Percentiles rank a stretch among this genome's conserved stretches.
Conservation (phyloP, 92 coral and sea anemone species). For the Porites lobata region DNA sequence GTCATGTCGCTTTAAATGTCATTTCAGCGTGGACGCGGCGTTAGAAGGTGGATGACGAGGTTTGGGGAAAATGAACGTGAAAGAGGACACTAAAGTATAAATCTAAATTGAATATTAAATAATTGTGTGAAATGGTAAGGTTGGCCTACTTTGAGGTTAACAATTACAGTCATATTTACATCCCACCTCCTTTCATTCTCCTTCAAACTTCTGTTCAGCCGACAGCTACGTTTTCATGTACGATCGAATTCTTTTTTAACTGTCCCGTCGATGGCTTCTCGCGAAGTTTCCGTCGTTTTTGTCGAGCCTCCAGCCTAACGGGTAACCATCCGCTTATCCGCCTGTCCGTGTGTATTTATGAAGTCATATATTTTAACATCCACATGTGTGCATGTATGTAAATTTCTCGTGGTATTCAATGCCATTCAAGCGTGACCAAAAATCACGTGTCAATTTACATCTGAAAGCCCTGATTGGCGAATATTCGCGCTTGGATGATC, state of each 20-base stretch:
- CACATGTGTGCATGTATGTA: conserved; percentile 66
- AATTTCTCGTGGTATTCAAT: conserved; percentile 46
- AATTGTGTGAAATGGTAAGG: conserved; percentile 23
- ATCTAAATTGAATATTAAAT: conserved; percentile 21
- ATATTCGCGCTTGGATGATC: conserved; percentile 13
- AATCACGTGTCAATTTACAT: conserved; percentile 61
- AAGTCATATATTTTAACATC: conserved; percentile 46
- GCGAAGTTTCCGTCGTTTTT: conserved; percentile 2
- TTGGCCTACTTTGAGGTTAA: conserved; percentile 38
- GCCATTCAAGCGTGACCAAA: conserved; percentile 41
- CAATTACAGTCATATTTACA: conserved; percentile 36
- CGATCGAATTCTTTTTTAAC: not conserved
- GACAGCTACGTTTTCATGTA: not conserved
- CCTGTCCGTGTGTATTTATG: conserved; percentile 29
- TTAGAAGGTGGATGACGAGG: not conserved
- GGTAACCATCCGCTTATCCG: conserved; percentile 32
- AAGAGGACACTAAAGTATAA: conserved; percentile 6
- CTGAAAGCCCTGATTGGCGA: conserved; percentile 36
- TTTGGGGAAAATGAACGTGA: not conserved
- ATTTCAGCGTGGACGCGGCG: not conserved
- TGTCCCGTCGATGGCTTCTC: not conserved
- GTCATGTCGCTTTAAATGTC: conserved; percentile 13
- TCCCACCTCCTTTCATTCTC: conserved; percentile 30
- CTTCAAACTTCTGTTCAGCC: conserved; percentile 6
- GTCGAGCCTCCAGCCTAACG: conserved; percentile 1